phyloP scores from a whole-genome alignment of 2,113 vertebrate genomes.

The Tursiops truncatus region DNA sequence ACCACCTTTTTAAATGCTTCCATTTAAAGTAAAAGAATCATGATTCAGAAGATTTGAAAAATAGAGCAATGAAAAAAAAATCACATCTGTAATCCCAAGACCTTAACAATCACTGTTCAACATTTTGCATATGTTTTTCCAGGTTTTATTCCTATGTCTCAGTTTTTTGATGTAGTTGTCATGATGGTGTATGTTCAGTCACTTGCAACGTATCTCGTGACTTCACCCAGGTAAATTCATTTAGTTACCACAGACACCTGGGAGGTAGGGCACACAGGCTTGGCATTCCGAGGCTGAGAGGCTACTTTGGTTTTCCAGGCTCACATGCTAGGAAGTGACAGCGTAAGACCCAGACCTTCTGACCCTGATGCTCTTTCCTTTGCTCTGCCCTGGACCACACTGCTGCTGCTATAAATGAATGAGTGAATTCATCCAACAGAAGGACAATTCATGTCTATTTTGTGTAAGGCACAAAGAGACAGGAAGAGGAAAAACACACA shows the following conservation, averaged over 20 bases:
- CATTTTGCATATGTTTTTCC: neutral
- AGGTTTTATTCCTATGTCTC: neutral
- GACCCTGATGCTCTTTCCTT: slow-evolving; percentile 2
- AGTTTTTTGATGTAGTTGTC: neutral
- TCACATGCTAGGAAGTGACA: neutral
- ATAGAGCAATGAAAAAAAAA: neutral
- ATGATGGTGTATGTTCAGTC: neutral
- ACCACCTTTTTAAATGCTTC: neutral
- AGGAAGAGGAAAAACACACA: slow-evolving; percentile 50
- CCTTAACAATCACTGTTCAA: neutral
- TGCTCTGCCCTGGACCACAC: slow-evolving; percentile 16
- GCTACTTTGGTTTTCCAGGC: neutral
- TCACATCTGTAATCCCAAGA: neutral
- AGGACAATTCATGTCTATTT: slow-evolving; percentile 44
- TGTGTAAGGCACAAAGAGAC: neutral
- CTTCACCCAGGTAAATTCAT: neutral
- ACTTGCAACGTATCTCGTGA: neutral
- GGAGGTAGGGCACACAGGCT: neutral
- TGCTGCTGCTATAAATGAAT: slow-evolving; percentile 19
- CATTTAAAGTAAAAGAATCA: neutral
- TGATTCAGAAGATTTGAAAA: slow-evolving; percentile 44
- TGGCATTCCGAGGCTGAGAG: neutral
- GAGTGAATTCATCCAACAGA: slow-evolving; percentile 55
- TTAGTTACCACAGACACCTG: neutral
- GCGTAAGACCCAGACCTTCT: neutral